phyloP scores from a whole-genome alignment of 2,797 vertebrate genomes.

The Hypotaenidia okinawae region DNA sequence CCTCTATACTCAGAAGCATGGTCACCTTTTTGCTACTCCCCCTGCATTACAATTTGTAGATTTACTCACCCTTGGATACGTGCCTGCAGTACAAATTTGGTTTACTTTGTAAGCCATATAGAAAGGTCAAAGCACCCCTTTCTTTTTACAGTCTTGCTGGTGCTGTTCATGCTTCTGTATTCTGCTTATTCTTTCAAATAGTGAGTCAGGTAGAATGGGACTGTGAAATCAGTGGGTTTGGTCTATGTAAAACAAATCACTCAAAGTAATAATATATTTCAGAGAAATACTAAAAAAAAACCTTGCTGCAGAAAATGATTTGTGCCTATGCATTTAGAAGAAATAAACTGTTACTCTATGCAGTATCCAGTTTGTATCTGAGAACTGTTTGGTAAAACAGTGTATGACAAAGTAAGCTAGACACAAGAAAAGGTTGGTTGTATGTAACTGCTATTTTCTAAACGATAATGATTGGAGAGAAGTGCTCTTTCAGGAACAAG shows the following conservation, averaged over 20 bases:
- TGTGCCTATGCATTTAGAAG: not conserved
- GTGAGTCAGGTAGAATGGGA: not conserved
- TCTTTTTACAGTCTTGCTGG: not conserved
- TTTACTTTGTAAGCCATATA: not conserved
- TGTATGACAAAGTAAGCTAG: not conserved
- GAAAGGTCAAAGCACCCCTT: not conserved
- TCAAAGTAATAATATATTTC: too few species aligned
- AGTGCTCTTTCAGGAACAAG: not conserved
- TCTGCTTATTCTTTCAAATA: not conserved
- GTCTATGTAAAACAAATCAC: not conserved
- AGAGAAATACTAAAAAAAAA: too few species aligned
- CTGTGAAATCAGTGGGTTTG: not conserved
- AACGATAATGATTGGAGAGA: not conserved
- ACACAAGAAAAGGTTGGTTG: not conserved
- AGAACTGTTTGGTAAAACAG: not conserved
- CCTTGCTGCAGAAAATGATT: not conserved
- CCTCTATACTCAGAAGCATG: not conserved
- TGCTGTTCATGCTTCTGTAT: not conserved
- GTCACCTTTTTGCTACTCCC: not conserved
- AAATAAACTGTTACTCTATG: not conserved
- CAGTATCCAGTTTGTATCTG: not conserved
- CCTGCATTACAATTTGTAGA: not conserved
- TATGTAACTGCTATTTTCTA: not conserved
- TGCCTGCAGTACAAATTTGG: not conserved
- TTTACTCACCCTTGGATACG: not conserved